Percentiles rank a stretch among this genome's conserved stretches.
These are phyloP conservation scores for Phenacoccus solenopsis DNA, from an alignment of 1,140 invertebrate species.

Conservation along the genomic window DNA sequence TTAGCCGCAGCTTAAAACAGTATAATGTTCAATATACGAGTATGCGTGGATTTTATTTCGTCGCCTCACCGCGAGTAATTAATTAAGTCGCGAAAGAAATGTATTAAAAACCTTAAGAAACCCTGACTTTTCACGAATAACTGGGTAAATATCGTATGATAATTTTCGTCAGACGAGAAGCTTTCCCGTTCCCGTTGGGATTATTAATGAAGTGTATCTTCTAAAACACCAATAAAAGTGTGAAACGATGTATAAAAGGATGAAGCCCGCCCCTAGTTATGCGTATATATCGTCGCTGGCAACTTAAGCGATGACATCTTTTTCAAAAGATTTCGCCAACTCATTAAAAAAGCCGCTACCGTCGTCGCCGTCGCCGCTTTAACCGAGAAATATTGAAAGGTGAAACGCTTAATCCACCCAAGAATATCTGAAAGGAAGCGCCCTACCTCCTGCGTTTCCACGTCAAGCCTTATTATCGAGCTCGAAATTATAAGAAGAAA, in stretches of 20 bases:
- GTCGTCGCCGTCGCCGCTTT: too few relatives aligned
- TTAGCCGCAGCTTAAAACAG: too few relatives aligned
- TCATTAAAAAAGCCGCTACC: slow-evolving; percentile 1
- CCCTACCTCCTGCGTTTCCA: too few relatives aligned
- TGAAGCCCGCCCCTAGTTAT: background rate
- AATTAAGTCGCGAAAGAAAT: too few relatives aligned
- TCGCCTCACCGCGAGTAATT: too few relatives aligned
- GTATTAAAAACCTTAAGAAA: background rate
- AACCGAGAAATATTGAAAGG: background rate
- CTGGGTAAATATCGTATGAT: background rate
- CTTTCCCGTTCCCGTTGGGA: background rate
- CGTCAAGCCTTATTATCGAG: too few relatives aligned
- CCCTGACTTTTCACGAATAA: background rate
- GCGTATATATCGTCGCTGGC: background rate
- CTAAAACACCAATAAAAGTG: slow-evolving; percentile 2
- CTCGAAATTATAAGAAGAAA: too few relatives aligned
- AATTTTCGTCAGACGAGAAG: background rate
- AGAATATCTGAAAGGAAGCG: too few relatives aligned
- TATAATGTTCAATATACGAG: too few relatives aligned
- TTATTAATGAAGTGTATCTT: slow-evolving; percentile 3
- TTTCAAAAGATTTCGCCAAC: slow-evolving; percentile 1
- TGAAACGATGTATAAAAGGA: slow-evolving; percentile 2
- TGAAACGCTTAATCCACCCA: background rate
- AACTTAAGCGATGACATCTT: background rate
- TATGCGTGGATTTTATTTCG: too few relatives aligned